Base-by-base conservation (phyloP, 2,797 vertebrate species). In the Gobio occitaniae region DNA sequence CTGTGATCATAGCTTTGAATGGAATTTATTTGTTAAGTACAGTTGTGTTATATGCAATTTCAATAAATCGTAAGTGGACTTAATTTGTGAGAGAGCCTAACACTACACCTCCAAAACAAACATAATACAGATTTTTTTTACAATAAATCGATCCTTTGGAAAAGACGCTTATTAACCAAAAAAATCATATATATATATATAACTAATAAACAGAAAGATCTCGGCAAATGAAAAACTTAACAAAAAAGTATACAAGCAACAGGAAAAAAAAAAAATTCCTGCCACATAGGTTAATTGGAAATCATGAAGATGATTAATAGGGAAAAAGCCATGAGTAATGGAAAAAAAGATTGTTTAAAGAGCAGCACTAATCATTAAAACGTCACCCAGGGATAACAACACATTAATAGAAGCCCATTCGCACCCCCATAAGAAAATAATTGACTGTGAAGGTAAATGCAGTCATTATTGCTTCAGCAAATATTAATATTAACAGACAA, bases 261-360 rank as follows among this genome's bases (percentile, higher is more conserved):
- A 29, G 4, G 50, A 15, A 12, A 12, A 2, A 44, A n/a, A 44
- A 44, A 71, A 50, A 29, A 13, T 10, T 32, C 5, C 41, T 17
- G 41, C 36, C 16, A 69, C 36, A 21, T 11, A 19, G 25, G 25
- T 69, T 50, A 52, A 52, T 32, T 69, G 44, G 63, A 69, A n/a
- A 48, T 65, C 16, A 2, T 52, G 47, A 85, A 56, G 80, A 77
- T 56, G 65, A 71, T 78, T 72, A 48, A 80, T 17, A 32, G 44
- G 61, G 71, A 86, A 87, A 32, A 83, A 76, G 41, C n/a, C 65
- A 83, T 86, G 80, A 85, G 70, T 63, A 87, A 87, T 87, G 88
- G 88, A 87, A 89, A 87, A 72, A 61, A 59, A 41, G 6, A 61
- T 71, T 48, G 61, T 78, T 81, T 89, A 77, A 75, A 63, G 85